Evolutionary conservation across 2,888 invertebrate genomes (phyloP).

Genomic region (Papilio protenor): DNA sequence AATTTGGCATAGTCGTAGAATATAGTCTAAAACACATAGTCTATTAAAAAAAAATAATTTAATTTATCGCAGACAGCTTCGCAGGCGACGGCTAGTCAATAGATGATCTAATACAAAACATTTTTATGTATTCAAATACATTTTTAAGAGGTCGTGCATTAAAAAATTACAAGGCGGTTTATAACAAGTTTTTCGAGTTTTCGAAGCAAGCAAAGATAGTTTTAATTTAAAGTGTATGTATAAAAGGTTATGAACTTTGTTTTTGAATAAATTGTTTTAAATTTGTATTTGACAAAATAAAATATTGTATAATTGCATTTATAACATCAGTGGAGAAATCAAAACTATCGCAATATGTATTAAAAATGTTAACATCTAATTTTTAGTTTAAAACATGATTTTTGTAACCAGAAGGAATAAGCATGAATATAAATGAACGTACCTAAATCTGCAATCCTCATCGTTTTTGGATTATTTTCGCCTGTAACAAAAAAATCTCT

Average conservation of each 20-base stretch:
- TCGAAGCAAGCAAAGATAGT: neutral
- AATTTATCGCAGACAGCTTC: too few species aligned
- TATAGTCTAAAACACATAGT: too few species aligned
- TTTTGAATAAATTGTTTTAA: neutral
- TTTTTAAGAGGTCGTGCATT: neutral
- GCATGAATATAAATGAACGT: constrained; percentile 36
- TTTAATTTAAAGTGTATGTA: neutral
- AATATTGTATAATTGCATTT: neutral
- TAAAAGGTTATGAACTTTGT: neutral
- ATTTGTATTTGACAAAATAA: neutral
- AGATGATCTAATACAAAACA: neutral
- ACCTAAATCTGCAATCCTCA: constrained; percentile 67
- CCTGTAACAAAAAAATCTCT: constrained; percentile 51
- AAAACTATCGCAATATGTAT: neutral
- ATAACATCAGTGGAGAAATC: neutral
- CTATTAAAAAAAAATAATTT: too few species aligned
- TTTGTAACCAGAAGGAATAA: neutral
- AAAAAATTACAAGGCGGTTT: neutral
- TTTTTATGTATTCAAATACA: neutral
- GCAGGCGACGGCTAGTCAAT: neutral
- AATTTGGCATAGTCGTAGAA: too few species aligned
- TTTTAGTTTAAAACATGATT: too few species aligned
- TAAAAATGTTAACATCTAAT: too few species aligned
- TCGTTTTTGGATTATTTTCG: constrained; percentile 46
- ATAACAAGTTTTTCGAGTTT: neutral